phyloP scores from a whole-genome alignment of 2,888 invertebrate species.

The Argyresthia albistria region DNA sequence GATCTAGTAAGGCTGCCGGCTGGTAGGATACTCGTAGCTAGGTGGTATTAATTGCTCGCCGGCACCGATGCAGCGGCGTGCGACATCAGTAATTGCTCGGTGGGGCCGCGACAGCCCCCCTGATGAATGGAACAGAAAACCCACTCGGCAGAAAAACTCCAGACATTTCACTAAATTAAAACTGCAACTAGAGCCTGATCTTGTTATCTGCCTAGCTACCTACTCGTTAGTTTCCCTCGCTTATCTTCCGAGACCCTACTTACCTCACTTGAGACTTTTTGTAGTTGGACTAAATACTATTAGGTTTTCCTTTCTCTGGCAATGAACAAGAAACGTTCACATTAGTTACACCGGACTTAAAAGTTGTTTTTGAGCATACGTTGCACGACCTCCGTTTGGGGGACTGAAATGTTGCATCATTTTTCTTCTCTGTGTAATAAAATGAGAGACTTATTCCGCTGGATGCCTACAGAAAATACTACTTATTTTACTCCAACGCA shows the following conservation, averaged over 20 bases:
- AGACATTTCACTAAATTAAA: constrained; percentile 55
- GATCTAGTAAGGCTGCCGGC: not conserved
- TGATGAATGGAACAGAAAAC: constrained; percentile 59
- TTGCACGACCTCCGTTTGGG: too few species aligned
- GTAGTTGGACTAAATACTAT: not conserved
- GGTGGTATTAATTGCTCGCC: constrained; percentile 40
- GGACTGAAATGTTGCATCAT: not conserved
- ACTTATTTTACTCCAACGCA: constrained; percentile 2
- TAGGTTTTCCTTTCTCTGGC: not conserved
- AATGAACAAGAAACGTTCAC: not conserved
- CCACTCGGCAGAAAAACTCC: constrained; percentile 38
- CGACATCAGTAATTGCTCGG: constrained; percentile 63
- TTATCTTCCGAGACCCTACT: constrained; percentile 9
- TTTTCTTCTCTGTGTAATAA: not conserved
- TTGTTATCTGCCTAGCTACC: constrained; percentile 25
- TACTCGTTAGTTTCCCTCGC: constrained; percentile 11
- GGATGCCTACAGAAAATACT: not conserved
- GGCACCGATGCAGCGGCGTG: constrained; percentile 44
- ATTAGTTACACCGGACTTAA: too few species aligned
- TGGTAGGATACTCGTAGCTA: constrained; percentile 9
- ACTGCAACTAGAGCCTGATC: constrained; percentile 35
- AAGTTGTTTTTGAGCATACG: too few species aligned
- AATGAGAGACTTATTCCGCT: constrained; percentile 1
- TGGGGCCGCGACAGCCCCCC: constrained; percentile 47
- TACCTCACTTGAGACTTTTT: not conserved